phyloP scores from a whole-genome alignment of 2,797 vertebrate genomes.

The Podarcis siculus region DNA sequence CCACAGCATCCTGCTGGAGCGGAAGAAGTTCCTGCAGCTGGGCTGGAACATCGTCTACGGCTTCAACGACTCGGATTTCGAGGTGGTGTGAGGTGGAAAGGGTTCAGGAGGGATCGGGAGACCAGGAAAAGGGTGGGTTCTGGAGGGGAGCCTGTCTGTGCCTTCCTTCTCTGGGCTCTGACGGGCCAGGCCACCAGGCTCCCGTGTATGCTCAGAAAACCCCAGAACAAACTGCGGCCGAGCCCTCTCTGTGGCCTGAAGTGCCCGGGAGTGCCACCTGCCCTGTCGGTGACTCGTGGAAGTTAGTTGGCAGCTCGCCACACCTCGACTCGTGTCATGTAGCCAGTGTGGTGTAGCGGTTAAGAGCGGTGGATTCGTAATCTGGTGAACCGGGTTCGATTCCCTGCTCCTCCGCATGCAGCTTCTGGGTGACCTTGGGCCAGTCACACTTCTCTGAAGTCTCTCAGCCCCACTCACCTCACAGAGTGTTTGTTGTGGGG shows the following conservation, averaged over 20 bases:
- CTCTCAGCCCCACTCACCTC: too few species aligned
- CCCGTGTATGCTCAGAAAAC: not conserved
- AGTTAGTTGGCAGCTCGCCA: too few species aligned
- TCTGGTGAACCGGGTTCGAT: too few species aligned
- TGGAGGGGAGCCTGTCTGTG: not conserved
- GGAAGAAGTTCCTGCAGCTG: conserved; percentile 89
- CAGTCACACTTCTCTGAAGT: too few species aligned
- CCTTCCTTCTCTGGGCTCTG: not conserved
- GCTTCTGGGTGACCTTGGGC: too few species aligned
- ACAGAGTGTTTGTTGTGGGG: too few species aligned
- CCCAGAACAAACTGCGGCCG: too few species aligned
- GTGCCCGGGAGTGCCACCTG: not conserved
- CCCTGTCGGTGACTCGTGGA: not conserved
- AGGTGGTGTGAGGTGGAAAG: conserved; percentile 71
- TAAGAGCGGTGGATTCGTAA: too few species aligned
- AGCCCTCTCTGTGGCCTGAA: not conserved
- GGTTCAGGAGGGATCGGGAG: not conserved
- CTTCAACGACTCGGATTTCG: conserved; percentile 92
- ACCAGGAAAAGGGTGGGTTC: not conserved
- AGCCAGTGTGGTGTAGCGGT: too few species aligned
- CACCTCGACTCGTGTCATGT: too few species aligned
- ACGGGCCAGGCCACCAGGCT: too few species aligned
- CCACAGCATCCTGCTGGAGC: conserved; percentile 88
- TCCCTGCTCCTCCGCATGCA: too few species aligned
- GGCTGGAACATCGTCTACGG: conserved; percentile 91